These are phyloP conservation scores for Daubentonia madagascariensis DNA, from an alignment of 2,113 vertebrate genomes.

Conservation along the genomic window DNA sequence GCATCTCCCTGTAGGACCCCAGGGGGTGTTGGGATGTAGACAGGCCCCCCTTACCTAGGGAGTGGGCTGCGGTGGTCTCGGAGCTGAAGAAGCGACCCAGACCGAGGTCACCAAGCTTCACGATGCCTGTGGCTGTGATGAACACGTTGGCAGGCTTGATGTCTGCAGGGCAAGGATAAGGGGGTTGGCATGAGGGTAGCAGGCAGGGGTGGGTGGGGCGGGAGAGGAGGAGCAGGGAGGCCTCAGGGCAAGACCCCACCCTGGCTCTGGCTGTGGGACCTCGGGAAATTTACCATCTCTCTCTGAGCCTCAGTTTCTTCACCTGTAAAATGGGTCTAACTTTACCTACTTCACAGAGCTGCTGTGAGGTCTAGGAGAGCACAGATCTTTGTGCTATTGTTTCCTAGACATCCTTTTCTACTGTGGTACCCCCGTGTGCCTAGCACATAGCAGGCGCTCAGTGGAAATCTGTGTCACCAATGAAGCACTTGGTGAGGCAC, in stretches of 20 bases:
- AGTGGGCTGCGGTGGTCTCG: conserved; percentile 92
- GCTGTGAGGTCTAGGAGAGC: neutral
- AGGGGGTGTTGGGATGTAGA: accelerated
- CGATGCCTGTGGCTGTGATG: conserved; percentile 90
- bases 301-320: neutral
- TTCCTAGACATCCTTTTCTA: neutral
- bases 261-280: conserved; percentile 41
- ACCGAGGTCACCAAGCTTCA: conserved; percentile 92
- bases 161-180: conserved; percentile 80
- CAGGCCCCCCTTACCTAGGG: conserved; percentile 85
- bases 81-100: conserved; percentile 93
- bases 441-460: neutral
- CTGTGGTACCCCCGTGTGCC: neutral
- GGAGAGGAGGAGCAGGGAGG: neutral
- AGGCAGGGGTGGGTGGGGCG: neutral
- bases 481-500: no score
- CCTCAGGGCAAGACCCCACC: neutral
- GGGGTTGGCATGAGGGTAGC: neutral
- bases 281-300: neutral
- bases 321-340: neutral
- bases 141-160: conserved; percentile 94
- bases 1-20: neutral
- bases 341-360: neutral
- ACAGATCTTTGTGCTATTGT: neutral
- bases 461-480: neutral